These are phyloP conservation scores for Thunnus maccoyii DNA, from an alignment of 2,113 vertebrate genomes.

Conservation along the genomic window DNA sequence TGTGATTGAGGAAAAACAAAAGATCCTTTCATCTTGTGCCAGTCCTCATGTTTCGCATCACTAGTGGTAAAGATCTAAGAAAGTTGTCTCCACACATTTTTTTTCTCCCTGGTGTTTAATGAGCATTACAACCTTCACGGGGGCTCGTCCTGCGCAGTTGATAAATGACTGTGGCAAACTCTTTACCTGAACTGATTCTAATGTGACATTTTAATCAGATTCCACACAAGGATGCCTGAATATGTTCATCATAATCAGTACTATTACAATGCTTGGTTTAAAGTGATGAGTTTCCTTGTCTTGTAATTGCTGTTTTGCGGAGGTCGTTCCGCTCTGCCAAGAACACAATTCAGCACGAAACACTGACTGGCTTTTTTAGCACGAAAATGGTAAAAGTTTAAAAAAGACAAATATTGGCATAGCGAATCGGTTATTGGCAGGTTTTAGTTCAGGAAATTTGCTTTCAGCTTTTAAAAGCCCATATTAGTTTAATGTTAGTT, in stretches of 20 bases:
- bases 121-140: conserved; percentile 7
- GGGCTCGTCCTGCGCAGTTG: conserved; percentile 41
- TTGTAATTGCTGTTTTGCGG: conserved; percentile 66
- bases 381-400: conserved; percentile 46
- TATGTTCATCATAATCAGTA: conserved; percentile 65
- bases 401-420: conserved; percentile 54
- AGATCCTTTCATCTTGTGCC: too few relatives aligned
- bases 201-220: conserved; percentile 67
- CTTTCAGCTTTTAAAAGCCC: conserved; percentile 25
- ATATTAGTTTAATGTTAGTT: conserved; percentile 22
- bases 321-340: conserved; percentile 56
- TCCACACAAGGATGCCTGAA: conserved; percentile 47
- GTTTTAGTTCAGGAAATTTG: conserved; percentile 22
- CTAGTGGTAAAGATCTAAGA: not conserved
- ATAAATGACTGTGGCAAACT: conserved; percentile 52
- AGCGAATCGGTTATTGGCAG: conserved; percentile 38
- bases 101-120: conserved; percentile 12
- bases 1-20: too few relatives aligned
- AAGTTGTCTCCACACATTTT: conserved; percentile 7
- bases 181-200: conserved; percentile 63
- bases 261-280: conserved; percentile 56
- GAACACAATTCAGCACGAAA: conserved; percentile 58
- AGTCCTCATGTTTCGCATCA: too few relatives aligned
- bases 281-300: conserved; percentile 57
- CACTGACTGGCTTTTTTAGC: conserved; percentile 48